These are phyloP conservation scores for Ceriagrion tenellum DNA, from an alignment of 2,888 invertebrate species.

Conservation along the genomic window DNA sequence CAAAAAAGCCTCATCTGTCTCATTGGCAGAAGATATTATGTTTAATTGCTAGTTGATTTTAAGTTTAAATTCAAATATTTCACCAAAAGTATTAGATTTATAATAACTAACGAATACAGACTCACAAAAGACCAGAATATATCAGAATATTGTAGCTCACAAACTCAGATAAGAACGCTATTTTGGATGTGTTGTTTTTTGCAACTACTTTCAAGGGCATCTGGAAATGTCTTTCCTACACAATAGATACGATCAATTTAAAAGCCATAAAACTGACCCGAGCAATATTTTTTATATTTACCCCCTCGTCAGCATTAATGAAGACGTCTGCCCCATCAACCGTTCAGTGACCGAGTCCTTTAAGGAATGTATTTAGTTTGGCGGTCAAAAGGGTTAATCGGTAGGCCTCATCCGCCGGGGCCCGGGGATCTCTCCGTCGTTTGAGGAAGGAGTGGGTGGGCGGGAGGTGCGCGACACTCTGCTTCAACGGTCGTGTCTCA, in stretches of 20 bases:
- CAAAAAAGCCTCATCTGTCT: too few species aligned
- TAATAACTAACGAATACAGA: too few species aligned
- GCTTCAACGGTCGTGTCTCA: constrained; percentile 62
- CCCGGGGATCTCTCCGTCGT: constrained; percentile 19
- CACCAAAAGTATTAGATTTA: too few species aligned
- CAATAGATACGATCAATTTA: not conserved
- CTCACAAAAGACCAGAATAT: not conserved
- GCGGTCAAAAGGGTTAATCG: constrained; percentile 64
- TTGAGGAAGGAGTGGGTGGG: constrained; percentile 34
- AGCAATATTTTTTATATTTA: constrained; percentile 59
- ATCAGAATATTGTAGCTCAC: not conserved
- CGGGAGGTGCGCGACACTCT: constrained; percentile 43
- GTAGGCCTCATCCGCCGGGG: constrained; percentile 24
- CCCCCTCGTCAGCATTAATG: constrained; percentile 40
- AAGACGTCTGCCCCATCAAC: constrained; percentile 46
- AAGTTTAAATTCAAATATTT: too few species aligned
- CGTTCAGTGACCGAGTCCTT: constrained; percentile 61
- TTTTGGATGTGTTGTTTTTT: not conserved
- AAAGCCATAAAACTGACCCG: constrained; percentile 63
- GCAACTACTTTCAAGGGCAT: not conserved
- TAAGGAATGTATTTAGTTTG: constrained; percentile 57
- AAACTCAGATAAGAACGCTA: not conserved
- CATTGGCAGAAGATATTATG: too few species aligned
- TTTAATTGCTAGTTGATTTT: too few species aligned
- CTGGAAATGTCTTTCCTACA: not conserved